phyloP scores from a whole-genome alignment of 2,797 vertebrate genomes.

The Tolypeutes matacus region DNA sequence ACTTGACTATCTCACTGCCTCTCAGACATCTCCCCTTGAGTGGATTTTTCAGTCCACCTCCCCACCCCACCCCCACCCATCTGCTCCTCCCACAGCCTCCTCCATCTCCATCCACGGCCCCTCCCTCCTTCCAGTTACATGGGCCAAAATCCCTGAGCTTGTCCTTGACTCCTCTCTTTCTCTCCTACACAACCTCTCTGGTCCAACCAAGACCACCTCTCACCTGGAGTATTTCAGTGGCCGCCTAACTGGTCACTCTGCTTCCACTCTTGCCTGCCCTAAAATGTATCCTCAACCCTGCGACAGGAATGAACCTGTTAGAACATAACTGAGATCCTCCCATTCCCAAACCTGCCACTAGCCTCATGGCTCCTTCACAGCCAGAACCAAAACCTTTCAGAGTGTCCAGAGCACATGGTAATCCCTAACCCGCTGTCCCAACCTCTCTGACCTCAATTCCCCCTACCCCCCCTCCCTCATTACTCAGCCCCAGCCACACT shows the following conservation, averaged over 20 bases:
- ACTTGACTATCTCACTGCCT: background rate
- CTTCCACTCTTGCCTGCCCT: background rate
- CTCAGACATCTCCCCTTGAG: background rate
- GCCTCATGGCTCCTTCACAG: background rate
- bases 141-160: no score
- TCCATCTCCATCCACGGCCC: background rate
- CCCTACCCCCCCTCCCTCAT: no score
- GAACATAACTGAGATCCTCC: background rate
- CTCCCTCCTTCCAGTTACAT: background rate
- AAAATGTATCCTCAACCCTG: background rate
- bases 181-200: no score
- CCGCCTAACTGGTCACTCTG: background rate
- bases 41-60: background rate
- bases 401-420: rapidly evolving
- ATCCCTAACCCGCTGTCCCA: background rate
- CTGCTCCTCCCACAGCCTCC: background rate
- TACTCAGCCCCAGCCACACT: background rate
- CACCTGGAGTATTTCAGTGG: background rate
- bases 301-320: background rate
- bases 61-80: no score
- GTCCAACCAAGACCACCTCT: background rate
- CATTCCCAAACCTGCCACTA: background rate
- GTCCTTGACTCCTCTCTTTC: background rate
- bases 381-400: background rate
- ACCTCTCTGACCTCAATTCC: background rate